Evolutionary conservation across 2,888 invertebrate species (phyloP), one percentile per base, ranked within the genome.

Genomic region (Agrochola lychnidis): DNA sequence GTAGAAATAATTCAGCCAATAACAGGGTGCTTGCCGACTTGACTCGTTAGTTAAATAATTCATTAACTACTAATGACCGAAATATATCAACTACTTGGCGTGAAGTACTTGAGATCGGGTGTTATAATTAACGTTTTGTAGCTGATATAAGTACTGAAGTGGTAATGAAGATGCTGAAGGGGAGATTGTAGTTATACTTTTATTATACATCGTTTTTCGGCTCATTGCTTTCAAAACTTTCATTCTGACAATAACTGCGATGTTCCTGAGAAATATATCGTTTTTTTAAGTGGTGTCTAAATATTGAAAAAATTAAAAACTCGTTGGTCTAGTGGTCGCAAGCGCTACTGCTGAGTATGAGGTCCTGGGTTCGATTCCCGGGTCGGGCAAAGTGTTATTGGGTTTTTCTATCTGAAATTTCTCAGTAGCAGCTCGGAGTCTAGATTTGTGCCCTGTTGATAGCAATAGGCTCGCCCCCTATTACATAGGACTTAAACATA

Each of bases 1-100:
- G 95, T 95, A 94, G 95, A 94, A 94, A 95, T 95, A 95, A 95
- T 96, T 95, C 95, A 94, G 94, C 93, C 94, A 95, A 96, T 96
- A 95, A 95, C 94, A 92, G 91, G 90, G 88, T 87, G 88, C 87
- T 90, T 83, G 87, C 88, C 85, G 91, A 91, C 92, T 93, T 93
- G 91, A 93, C 93, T 95, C 94, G 94, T 95, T 95, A 94, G 91
- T 92, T 92, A 93, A 95, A 95, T 94, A 95, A 95, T 95, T 95
- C 94, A 95, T 96, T 94, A 93, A 95, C 94, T 94, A 92, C 94
- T 94, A 94, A 94, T 93, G 95, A 92, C 93, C 92, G 90, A 92
- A 93, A 94, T 94, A 93, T 93, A 93, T 94, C 92, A 91, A 89
- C 89, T 79, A 71, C 84, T 84, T 83, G 79, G 81, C 86, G 87